Percentiles rank a stretch among this genome's conserved stretches.
Conservation (phyloP, 2,888 invertebrate species). For the Ormyrus labotus region DNA sequence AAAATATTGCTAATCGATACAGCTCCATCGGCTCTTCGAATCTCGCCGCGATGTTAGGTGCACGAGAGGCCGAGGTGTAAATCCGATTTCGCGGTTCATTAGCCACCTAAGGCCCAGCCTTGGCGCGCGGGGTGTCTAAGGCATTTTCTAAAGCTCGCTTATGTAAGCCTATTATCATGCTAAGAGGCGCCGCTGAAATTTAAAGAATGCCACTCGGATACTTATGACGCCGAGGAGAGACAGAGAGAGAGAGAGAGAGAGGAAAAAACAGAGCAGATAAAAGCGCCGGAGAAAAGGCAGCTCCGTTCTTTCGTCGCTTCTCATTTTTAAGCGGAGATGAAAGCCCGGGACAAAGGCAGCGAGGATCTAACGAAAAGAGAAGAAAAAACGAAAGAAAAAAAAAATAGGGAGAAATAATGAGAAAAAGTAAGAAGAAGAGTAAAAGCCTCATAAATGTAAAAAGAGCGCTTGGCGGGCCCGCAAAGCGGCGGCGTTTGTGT, state of each 20-base stretch:
- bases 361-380: slow-evolving; percentile 53
- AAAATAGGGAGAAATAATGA: too few relatives aligned
- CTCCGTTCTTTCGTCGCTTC: too few relatives aligned
- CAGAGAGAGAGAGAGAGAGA: slow-evolving; percentile 23
- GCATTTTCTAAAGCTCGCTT: slow-evolving; percentile 55
- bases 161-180: slow-evolving; percentile 66
- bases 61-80: slow-evolving; percentile 54
- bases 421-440: too few relatives aligned
- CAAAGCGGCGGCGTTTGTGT: slow-evolving; percentile 6
- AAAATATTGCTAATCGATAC: too few relatives aligned
- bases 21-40: too few relatives aligned
- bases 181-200: slow-evolving; percentile 63
- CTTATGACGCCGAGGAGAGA: slow-evolving; percentile 35
- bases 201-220: slow-evolving; percentile 62
- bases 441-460: slow-evolving; percentile 53
- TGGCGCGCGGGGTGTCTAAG: slow-evolving; percentile 36
- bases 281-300: slow-evolving; percentile 32
- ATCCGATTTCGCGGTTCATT: slow-evolving; percentile 59
- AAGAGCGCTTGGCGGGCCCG: slow-evolving; percentile 56
- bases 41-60: background rate
- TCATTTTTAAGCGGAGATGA: too few relatives aligned
- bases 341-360: background rate
- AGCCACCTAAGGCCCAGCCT: slow-evolving; percentile 35
- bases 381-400: background rate
- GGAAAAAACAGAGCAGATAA: slow-evolving; percentile 52